Percentiles rank a stretch among this genome's conserved stretches.
Conservation (phyloP, 2,113 vertebrate genomes). For the Crotalus viridis region DNA sequence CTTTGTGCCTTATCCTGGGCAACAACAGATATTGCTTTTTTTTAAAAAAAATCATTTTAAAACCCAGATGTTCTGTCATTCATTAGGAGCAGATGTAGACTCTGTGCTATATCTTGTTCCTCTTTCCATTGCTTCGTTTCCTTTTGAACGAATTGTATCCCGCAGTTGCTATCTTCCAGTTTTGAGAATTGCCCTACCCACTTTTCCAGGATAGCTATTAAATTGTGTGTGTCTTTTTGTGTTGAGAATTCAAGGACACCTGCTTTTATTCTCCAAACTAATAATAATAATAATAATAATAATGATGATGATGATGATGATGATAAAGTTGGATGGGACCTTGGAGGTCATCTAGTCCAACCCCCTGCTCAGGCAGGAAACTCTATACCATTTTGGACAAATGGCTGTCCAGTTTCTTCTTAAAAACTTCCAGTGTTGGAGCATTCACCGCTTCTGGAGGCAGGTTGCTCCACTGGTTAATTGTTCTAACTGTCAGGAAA, state of each 20-base stretch:
- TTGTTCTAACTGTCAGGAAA: too few species aligned
- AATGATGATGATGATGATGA: too few species aligned
- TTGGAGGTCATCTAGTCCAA: too few species aligned
- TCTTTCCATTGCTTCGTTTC: not conserved
- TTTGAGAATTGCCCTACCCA: not conserved
- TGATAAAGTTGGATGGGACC: too few species aligned
- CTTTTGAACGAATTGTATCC: not conserved
- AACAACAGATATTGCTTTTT: not conserved
- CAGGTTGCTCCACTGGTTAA: too few species aligned
- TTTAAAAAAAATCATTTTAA: not conserved
- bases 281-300: too few species aligned
- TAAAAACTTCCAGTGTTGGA: too few species aligned
- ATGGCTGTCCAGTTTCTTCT: too few species aligned
- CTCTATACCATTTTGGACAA: too few species aligned
- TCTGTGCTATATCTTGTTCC: not conserved
- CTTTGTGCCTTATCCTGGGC: not conserved
- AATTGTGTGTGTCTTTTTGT: not conserved
- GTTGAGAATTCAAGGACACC: not conserved
- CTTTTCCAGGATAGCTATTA: not conserved
- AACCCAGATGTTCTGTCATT: not conserved
- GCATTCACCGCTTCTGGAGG: too few species aligned
- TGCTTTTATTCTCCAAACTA: not conserved
- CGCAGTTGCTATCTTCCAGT: not conserved
- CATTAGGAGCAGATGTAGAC: not conserved
- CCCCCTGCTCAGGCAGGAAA: too few species aligned